Base-by-base conservation (phyloP, 2,797 vertebrate species). In the Hephaestus fuliginosus region DNA sequence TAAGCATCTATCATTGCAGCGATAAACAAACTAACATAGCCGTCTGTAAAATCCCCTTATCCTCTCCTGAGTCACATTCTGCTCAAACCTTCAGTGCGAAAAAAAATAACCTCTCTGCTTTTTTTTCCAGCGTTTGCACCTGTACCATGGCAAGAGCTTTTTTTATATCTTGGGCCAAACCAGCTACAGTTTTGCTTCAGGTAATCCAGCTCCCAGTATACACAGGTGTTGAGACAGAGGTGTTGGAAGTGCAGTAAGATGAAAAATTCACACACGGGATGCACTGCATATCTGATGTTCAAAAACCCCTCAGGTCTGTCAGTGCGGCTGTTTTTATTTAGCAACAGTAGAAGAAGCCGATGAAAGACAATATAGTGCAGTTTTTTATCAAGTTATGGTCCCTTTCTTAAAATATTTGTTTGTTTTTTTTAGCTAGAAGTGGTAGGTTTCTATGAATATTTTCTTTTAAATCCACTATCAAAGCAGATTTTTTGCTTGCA, bases 181-280 rank as follows among this genome's bases (percentile, higher is more conserved):
- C 74, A 73, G 78, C 69, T 67, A 44, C 48, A 39, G 76, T 85
- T 91, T 88, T 51, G 83, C 86, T 83, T 68, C 82, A 84, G 90
- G 89, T 91, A 83, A 87, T 84, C 73, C 73, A 81, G 76, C 69
- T 80, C 74, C 78, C 83, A 84, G 82, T 87, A 86, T 25, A 60
- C 49, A 81, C 78, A 80, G 48, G 78, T 81, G 77, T 46, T 25
- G 74, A 88, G 76, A 68, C 15, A 15, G 72, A 78, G 46, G 73
- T 79, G 77, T 66, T 84, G 52, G 72, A 83, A 80, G 80, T 75
- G 80, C n/a, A 78, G 80, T 53, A 78, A 86, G 80, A 81, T 84
- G 68, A 86, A 89, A 84, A 80, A 83, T 74, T 76, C 83, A 87
- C 89, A 85, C 87, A 77, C 6, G 83, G 80, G 82, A 92, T 25